phyloP scores from a whole-genome alignment of 2,113 vertebrate species.

The Mesitornis unicolor region DNA sequence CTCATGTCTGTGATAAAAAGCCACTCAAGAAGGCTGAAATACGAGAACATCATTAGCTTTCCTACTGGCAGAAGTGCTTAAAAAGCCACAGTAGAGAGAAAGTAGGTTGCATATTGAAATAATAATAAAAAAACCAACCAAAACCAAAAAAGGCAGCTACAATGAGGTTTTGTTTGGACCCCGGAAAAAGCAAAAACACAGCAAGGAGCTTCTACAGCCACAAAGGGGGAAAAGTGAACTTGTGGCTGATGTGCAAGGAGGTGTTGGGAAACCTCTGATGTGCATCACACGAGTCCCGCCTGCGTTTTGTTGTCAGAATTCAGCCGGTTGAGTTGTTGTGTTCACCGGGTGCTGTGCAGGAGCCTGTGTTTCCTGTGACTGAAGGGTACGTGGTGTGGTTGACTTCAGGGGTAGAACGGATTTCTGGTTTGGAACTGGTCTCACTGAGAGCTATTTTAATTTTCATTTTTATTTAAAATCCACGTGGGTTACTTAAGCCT shows the following conservation, averaged over 20 bases:
- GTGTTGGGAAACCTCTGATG: neutral
- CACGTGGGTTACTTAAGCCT: neutral
- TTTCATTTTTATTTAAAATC: neutral
- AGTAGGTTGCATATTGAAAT: conserved; percentile 18
- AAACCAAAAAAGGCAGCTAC: neutral
- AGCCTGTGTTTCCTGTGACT: neutral
- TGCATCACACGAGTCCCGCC: neutral
- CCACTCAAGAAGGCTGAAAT: conserved; percentile 58
- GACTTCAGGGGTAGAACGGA: neutral
- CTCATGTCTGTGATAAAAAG: conserved; percentile 53
- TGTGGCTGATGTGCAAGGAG: neutral
- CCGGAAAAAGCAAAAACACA: neutral
- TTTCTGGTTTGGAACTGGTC: neutral
- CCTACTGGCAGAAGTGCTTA: conserved; percentile 31
- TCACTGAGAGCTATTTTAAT: neutral
- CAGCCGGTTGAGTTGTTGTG: neutral
- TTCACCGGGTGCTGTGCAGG: neutral
- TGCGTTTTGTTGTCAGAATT: neutral
- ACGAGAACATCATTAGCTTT: conserved; percentile 44
- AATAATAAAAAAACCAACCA: too few relatives aligned
- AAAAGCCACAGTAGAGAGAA: conserved; percentile 35
- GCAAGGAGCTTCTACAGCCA: neutral
- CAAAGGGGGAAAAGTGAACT: neutral
- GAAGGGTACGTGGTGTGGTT: neutral
- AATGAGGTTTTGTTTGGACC: neutral